phyloP scores from a whole-genome alignment of 1,140 invertebrate species.

The Drosophila azteca region DNA sequence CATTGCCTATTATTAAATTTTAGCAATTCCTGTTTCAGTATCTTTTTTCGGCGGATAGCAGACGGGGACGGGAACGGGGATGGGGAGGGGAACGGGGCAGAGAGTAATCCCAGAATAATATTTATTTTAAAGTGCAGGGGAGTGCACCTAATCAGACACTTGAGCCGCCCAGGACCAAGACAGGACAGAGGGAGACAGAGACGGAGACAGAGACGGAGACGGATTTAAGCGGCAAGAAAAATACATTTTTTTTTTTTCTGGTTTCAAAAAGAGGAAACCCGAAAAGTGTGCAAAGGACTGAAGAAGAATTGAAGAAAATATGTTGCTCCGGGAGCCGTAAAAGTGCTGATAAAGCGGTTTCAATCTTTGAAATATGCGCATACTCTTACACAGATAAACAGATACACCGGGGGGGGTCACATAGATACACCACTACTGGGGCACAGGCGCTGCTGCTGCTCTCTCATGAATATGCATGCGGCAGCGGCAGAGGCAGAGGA shows the following conservation, averaged over 20 bases:
- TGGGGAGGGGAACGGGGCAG: constrained; percentile 12
- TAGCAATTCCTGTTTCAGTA: constrained; percentile 48
- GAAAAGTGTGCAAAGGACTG: constrained; percentile 13
- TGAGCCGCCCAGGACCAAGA: constrained; percentile 27
- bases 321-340: constrained; percentile 55
- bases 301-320: constrained; percentile 61
- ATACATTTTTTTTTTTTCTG: constrained; percentile 56
- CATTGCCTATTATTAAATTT: constrained; percentile 67
- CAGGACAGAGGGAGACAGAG: constrained; percentile 19
- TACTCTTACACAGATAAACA: constrained; percentile 3
- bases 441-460: constrained; percentile 24
- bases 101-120: constrained; percentile 78
- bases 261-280: constrained; percentile 1
- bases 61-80: constrained; percentile 17
- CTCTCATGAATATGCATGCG: constrained; percentile 76
- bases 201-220: too few relatives aligned
- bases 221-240: constrained; percentile 82
- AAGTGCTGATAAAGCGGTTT: constrained; percentile 79
- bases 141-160: constrained; percentile 80
- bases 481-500: constrained; percentile 29
- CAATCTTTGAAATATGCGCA: constrained; percentile 65
- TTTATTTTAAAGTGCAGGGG: constrained; percentile 75
- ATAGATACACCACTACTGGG: constrained; percentile 12
- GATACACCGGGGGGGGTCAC: constrained; percentile 2
- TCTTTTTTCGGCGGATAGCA: constrained; percentile 12